A percentile compares a stretch with the other conserved stretches of the same genome.
Conservation (phyloP, 2,797 vertebrate species). For the Cetoscarus ocellatus region DNA sequence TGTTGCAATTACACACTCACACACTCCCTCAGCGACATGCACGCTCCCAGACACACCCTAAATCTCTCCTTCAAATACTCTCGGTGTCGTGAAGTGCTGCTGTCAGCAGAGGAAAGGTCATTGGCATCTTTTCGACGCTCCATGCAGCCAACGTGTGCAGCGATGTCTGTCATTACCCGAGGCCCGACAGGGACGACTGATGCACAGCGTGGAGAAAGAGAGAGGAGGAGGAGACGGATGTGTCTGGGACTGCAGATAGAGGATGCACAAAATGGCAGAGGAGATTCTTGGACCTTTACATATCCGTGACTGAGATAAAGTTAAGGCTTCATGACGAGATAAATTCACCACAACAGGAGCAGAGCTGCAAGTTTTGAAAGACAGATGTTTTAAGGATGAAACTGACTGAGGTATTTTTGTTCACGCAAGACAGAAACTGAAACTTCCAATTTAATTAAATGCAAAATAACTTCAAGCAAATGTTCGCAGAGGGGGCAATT, state of each 20-base stretch:
- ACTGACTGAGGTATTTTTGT: no score
- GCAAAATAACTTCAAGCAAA: no score
- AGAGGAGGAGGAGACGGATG: neutral
- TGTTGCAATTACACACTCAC: constrained; percentile 27
- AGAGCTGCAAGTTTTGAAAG: no score
- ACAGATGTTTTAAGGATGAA: no score
- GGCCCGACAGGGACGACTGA: constrained; percentile 20
- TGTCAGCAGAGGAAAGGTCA: constrained; percentile 69
- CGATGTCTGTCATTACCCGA: constrained; percentile 57
- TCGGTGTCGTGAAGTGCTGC: constrained; percentile 50
- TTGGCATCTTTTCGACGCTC: constrained; percentile 32
- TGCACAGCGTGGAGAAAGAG: neutral
- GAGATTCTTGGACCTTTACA: neutral
- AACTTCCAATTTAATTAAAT: no score
- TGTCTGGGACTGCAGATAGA: constrained; percentile 18
- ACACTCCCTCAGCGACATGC: constrained; percentile 12
- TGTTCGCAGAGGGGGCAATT: no score
- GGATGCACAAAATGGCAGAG: constrained; percentile 1
- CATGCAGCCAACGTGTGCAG: constrained; percentile 48
- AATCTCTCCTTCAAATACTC: constrained; percentile 41
- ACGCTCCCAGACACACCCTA: constrained; percentile 40
- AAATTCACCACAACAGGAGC: neutral
- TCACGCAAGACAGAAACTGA: no score
- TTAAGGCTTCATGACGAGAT: neutral
- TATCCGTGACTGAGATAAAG: neutral